Evolutionary conservation across 2,113 vertebrate species (phyloP).

Genomic region (Anguilla rostrata): DNA sequence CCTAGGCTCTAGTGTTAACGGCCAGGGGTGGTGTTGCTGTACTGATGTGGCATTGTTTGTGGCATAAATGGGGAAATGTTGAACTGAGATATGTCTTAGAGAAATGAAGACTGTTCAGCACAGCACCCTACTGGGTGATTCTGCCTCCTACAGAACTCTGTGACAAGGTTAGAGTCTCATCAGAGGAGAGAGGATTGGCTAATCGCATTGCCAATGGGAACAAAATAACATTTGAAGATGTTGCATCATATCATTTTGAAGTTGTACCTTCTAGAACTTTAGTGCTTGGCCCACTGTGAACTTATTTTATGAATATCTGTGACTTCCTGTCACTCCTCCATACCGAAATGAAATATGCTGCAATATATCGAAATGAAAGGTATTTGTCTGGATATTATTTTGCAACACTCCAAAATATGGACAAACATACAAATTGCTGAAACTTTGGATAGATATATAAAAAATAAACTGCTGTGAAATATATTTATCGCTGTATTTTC

Average conservation of each 20-base stretch:
- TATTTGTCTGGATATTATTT: no score
- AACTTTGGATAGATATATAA: no score
- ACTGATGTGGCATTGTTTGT: background rate
- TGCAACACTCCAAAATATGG: no score
- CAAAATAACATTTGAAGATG: background rate
- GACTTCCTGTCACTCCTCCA: background rate
- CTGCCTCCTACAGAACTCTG: background rate
- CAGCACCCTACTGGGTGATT: background rate
- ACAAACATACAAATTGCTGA: no score
- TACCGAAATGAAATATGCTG: no score
- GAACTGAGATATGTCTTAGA: background rate
- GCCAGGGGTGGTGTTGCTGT: background rate
- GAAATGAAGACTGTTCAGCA: background rate
- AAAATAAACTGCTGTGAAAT: background rate
- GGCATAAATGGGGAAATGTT: background rate
- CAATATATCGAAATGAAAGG: no score
- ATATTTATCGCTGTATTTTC: no score
- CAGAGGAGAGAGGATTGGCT: background rate
- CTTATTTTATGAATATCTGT: background rate
- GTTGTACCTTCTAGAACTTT: background rate
- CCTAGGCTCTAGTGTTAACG: background rate
- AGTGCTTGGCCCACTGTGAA: background rate
- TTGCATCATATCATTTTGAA: constrained; percentile 3
- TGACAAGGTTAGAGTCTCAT: background rate
- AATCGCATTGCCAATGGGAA: background rate